Conservation (phyloP, 2,797 vertebrate genomes). For the Acropternis orthonyx region DNA sequence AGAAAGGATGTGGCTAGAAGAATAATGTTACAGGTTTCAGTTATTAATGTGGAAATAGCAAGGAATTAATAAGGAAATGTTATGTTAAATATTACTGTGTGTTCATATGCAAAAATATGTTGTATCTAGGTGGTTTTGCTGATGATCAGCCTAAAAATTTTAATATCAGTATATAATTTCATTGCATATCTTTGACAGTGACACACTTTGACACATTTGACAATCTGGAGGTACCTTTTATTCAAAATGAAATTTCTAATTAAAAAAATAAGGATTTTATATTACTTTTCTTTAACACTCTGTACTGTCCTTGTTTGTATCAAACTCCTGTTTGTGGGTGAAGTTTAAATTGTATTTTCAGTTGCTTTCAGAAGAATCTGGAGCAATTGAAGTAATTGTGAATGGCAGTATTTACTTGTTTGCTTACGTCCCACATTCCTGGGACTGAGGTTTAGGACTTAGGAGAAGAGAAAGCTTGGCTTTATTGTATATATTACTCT, state of each 20-base stretch:
- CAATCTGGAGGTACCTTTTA: background rate
- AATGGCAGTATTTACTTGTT: background rate
- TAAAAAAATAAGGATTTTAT: background rate
- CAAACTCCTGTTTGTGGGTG: background rate
- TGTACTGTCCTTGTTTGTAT: background rate
- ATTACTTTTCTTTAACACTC: background rate
- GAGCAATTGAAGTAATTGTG: background rate
- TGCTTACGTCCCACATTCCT: background rate
- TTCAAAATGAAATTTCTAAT: background rate
- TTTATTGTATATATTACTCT: background rate
- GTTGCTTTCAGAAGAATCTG: background rate
- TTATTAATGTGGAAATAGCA: background rate
- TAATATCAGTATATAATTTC: background rate
- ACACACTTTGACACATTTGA: background rate
- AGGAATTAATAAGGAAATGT: background rate
- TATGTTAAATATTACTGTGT: background rate
- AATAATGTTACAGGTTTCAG: background rate
- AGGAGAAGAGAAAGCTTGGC: background rate
- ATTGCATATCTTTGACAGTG: background rate
- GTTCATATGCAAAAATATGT: background rate
- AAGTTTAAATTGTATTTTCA: background rate
- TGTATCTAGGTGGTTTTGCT: background rate
- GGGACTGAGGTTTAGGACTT: background rate
- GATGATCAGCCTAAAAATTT: background rate
- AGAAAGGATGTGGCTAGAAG: background rate